Evolutionary conservation across 2,888 invertebrate genomes (phyloP).

Genomic region (Clostera curtula): DNA sequence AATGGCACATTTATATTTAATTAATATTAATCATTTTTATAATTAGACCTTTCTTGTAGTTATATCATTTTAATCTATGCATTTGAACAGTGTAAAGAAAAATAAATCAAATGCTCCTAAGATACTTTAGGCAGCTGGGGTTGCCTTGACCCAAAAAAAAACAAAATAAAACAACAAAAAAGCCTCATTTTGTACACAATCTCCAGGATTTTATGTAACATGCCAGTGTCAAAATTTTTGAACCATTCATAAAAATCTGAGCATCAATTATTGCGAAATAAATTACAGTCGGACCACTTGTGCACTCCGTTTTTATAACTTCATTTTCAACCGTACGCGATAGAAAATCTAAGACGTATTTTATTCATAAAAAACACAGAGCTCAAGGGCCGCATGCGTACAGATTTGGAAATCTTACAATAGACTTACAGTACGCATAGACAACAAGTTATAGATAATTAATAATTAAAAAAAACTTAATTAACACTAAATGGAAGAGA

Average conservation of each 20-base stretch:
- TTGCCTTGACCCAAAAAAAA: conserved; percentile 34
- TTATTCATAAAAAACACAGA: no score
- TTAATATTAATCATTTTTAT: conserved; percentile 75
- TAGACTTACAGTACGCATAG: conserved; percentile 41
- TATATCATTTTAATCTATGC: conserved; percentile 62
- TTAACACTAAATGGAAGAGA: conserved; percentile 64
- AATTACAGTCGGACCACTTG: conserved; percentile 37
- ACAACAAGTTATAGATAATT: conserved; percentile 52
- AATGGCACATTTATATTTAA: conserved; percentile 77
- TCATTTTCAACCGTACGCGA: conserved; percentile 24
- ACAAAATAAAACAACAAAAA: conserved; percentile 41
- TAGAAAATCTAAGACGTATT: no score
- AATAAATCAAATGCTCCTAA: conserved; percentile 51
- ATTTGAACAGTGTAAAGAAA: conserved; percentile 51
- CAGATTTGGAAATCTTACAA: conserved; percentile 31
- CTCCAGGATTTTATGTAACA: conserved; percentile 44
- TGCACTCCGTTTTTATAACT: background rate
- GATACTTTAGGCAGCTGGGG: conserved; percentile 45
- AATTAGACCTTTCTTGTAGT: conserved; percentile 72
- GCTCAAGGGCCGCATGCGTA: conserved; percentile 20
- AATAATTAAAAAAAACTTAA: conserved; percentile 58
- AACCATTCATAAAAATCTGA: conserved; percentile 40
- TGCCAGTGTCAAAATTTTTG: conserved; percentile 31
- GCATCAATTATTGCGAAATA: conserved; percentile 45
- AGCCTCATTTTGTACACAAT: conserved; percentile 57